Evolutionary conservation across 2,113 vertebrate genomes (phyloP).

Genomic region (Paedocypris sp.): DNA sequence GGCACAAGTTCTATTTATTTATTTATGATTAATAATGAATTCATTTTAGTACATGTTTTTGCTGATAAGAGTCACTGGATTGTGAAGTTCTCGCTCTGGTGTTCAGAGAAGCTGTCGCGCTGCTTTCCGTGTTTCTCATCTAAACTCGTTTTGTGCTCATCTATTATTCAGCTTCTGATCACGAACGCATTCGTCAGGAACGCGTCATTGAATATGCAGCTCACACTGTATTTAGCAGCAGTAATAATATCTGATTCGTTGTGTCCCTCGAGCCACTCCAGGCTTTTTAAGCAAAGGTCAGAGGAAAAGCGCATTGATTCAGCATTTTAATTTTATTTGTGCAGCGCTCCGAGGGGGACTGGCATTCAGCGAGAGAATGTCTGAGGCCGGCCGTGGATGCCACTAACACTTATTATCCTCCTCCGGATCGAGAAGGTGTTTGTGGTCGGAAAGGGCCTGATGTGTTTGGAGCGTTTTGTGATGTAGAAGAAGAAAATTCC

Average conservation of each 20-base stretch:
- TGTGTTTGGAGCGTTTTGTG: too few relatives aligned
- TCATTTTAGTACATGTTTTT: too few relatives aligned
- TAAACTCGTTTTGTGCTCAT: neutral
- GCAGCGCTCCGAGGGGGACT: constrained; percentile 42
- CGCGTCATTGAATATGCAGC: constrained; percentile 30
- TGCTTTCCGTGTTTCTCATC: neutral
- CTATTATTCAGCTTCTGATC: constrained; percentile 16
- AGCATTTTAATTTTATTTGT: constrained; percentile 53
- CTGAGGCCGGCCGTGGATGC: constrained; percentile 43
- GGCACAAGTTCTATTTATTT: too few relatives aligned
- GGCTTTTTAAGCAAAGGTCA: constrained; percentile 51
- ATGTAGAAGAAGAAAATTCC: too few relatives aligned
- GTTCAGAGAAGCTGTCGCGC: neutral
- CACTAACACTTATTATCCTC: constrained; percentile 52
- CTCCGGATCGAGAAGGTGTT: constrained; percentile 42
- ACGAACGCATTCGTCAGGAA: constrained; percentile 4
- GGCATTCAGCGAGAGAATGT: constrained; percentile 40
- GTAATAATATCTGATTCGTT: constrained; percentile 44
- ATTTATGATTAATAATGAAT: too few relatives aligned
- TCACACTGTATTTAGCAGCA: constrained; percentile 35
- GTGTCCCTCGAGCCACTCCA: constrained; percentile 35
- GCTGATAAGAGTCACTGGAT: too few relatives aligned
- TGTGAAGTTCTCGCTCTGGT: too few relatives aligned
- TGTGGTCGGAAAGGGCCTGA: too few relatives aligned
- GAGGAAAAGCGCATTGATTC: constrained; percentile 48